phyloP scores from a whole-genome alignment of 2,888 invertebrate genomes.

The Biston stratarius region DNA sequence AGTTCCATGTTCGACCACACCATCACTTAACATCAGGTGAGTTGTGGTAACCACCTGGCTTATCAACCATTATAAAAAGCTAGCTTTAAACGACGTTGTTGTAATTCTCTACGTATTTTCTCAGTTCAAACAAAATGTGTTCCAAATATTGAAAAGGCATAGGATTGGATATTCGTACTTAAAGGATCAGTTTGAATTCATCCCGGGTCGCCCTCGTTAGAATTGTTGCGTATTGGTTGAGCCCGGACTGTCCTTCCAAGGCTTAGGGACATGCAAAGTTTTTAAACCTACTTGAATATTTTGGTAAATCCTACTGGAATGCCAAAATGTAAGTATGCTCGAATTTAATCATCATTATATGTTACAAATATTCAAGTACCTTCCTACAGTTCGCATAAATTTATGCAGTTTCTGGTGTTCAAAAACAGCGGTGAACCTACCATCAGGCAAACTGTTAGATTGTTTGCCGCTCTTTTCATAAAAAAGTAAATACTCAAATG shows the following conservation, averaged over 20 bases:
- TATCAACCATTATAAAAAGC: too few species aligned
- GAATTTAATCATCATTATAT: not conserved
- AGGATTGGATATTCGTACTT: conserved; percentile 16
- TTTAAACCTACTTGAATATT: not conserved
- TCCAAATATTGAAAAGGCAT: conserved; percentile 22
- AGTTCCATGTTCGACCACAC: too few species aligned
- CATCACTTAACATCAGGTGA: too few species aligned
- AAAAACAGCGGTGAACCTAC: too few species aligned
- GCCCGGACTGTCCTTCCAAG: conserved; percentile 17
- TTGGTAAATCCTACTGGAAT: not conserved
- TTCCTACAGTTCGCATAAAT: too few species aligned
- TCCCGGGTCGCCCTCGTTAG: conserved; percentile 20
- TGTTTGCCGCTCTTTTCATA: too few species aligned
- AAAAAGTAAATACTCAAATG: too few species aligned
- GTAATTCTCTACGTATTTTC: not conserved
- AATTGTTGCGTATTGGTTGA: conserved; percentile 22
- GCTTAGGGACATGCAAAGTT: conserved; percentile 26
- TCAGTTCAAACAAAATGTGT: not conserved
- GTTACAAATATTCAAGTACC: too few species aligned
- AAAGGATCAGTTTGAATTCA: conserved; percentile 35
- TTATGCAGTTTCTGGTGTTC: too few species aligned
- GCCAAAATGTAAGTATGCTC: conserved; percentile 5
- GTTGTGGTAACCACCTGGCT: too few species aligned
- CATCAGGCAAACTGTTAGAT: too few species aligned
- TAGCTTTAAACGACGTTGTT: too few species aligned